Conservation (phyloP, 2,888 invertebrate species). For the Chydorus sphaericus region DNA sequence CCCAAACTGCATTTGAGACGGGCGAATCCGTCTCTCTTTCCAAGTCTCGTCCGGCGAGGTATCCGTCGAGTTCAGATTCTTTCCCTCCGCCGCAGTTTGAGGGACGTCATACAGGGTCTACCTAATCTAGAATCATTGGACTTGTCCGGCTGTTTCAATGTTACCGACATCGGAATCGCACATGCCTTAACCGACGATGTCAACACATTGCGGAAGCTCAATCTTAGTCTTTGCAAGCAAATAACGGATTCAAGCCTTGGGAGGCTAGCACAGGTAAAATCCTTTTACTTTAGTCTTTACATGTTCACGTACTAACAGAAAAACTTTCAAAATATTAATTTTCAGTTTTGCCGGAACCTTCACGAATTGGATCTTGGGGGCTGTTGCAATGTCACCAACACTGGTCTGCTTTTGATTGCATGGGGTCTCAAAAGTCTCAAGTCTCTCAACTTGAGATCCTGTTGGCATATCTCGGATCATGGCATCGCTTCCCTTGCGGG, state of each 20-base stretch:
- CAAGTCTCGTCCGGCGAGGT: conserved; percentile 70
- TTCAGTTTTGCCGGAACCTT: conserved; percentile 64
- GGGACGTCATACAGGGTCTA: conserved; percentile 71
- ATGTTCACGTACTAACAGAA: too few species aligned
- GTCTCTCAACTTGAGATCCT: conserved; percentile 73
- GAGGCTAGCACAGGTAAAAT: conserved; percentile 58
- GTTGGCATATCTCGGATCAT: conserved; percentile 80
- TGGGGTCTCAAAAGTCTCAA: conserved; percentile 74
- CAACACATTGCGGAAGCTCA: conserved; percentile 60
- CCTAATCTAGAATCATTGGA: conserved; percentile 76
- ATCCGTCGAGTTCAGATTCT: conserved; percentile 78
- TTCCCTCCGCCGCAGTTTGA: conserved; percentile 61
- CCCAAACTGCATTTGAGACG: conserved; percentile 70
- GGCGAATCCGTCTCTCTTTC: conserved; percentile 68
- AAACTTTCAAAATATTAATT: too few species aligned
- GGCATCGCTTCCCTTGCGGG: conserved; percentile 77
- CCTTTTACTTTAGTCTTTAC: too few species aligned
- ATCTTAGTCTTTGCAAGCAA: conserved; percentile 85
- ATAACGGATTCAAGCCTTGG: conserved; percentile 80
- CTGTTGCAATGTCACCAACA: conserved; percentile 79
- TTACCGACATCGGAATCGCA: conserved; percentile 68
- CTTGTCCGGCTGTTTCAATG: conserved; percentile 83
- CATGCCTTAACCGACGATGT: conserved; percentile 66
- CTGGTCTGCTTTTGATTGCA: conserved; percentile 68
- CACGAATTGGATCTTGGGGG: conserved; percentile 80